Evolutionary conservation across 2,888 invertebrate genomes (phyloP).

Genomic region (Blera fallax): DNA sequence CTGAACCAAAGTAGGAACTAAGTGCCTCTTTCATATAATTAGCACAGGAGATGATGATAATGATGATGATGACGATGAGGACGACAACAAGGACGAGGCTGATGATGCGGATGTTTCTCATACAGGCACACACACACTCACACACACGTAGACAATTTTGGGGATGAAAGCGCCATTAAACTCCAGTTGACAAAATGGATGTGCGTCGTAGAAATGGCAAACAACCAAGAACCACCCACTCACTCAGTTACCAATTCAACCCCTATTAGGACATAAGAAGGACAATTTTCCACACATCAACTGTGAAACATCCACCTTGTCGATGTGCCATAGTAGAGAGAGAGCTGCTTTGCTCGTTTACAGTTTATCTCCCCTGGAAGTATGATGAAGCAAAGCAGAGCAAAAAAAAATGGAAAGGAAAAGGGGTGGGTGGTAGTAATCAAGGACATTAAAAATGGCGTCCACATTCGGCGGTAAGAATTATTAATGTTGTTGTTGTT

Average conservation of each 20-base stretch:
- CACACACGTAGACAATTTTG: conserved; percentile 40
- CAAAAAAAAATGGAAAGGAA: not conserved
- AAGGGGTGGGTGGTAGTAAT: conserved; percentile 42
- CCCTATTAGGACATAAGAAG: conserved; percentile 72
- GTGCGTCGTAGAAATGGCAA: conserved; percentile 60
- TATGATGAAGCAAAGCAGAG: not conserved
- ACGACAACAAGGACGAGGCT: conserved; percentile 18
- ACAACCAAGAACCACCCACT: conserved; percentile 53
- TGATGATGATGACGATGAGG: conserved; percentile 58
- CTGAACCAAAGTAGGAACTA: conserved; percentile 73
- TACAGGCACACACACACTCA: not conserved
- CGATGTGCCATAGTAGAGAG: not conserved
- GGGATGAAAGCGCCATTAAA: conserved; percentile 68
- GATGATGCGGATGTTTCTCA: not conserved
- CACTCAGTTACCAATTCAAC: conserved; percentile 69
- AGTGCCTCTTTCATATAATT: conserved; percentile 72
- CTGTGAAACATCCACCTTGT: conserved; percentile 63
- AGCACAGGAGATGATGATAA: conserved; percentile 71
- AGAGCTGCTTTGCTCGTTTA: conserved; percentile 22
- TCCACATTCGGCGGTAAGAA: conserved; percentile 64
- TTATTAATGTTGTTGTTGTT: conserved; percentile 50
- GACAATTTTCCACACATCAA: conserved; percentile 72
- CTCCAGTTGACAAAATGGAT: conserved; percentile 71
- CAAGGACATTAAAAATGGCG: conserved; percentile 71
- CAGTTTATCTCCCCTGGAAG: not conserved